A percentile compares a stretch with the other conserved stretches of the same genome.
phyloP scores from a whole-genome alignment of 53 echinoderm and acorn worm genomes.

The Holothuria scabra region DNA sequence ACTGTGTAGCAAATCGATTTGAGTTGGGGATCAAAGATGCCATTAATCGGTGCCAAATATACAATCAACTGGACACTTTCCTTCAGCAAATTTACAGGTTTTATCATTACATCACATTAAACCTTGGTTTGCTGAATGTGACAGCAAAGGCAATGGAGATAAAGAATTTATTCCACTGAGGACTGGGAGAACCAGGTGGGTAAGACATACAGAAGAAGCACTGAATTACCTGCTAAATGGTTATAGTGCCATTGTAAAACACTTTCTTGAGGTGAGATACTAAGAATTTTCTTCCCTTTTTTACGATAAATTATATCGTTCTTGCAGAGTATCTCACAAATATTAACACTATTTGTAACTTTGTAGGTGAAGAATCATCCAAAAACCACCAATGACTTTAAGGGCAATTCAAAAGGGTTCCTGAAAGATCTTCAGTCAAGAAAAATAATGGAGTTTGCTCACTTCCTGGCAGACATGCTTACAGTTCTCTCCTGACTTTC shows the following conservation, averaged over 20 bases:
- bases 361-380: slow-evolving; percentile 19
- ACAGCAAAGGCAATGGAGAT: slow-evolving; percentile 1
- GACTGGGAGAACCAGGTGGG: slow-evolving; percentile 20
- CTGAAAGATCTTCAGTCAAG: neutral
- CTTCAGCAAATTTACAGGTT: slow-evolving; percentile 7
- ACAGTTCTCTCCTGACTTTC: slow-evolving; percentile 2
- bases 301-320: neutral
- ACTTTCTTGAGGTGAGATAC: slow-evolving; percentile 7
- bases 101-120: slow-evolving; percentile 13
- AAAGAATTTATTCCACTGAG: neutral
- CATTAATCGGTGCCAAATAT: neutral
- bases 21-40: neutral
- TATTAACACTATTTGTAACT: neutral
- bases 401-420: slow-evolving; percentile 8
- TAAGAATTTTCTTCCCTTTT: neutral
- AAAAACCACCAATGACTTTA: slow-evolving; percentile 5
- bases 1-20: slow-evolving; percentile 11
- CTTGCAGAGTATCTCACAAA: neutral
- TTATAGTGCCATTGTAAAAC: slow-evolving; percentile 1
- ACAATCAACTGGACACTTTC: slow-evolving; percentile 13
- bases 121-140: neutral
- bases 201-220: neutral
- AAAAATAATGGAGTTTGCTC: neutral
- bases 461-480: neutral
- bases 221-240: neutral